Percentiles rank a stretch among this genome's conserved stretches.
phyloP scores from a whole-genome alignment of 2,797 vertebrate genomes.

The Chanos chanos region DNA sequence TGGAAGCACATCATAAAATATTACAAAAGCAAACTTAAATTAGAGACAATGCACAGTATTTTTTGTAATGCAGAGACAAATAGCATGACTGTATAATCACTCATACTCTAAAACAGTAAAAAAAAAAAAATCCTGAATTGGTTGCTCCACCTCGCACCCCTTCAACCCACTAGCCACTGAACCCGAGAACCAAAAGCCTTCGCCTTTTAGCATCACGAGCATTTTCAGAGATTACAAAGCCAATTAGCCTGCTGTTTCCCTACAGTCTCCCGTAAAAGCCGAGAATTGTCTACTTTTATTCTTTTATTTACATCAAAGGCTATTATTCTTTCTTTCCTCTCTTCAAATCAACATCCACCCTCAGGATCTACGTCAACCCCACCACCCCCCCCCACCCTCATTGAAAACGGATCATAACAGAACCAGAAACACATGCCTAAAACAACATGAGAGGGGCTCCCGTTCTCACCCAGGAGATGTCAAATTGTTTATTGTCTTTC shows the following conservation, averaged over 20 bases:
- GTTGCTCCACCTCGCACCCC: neutral
- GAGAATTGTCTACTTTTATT: conserved; percentile 63
- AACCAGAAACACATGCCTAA: conserved; percentile 60
- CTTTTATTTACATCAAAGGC: conserved; percentile 64
- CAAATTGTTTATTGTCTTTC: conserved; percentile 61
- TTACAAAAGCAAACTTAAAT: too few species aligned
- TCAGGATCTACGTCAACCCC: conserved; percentile 56
- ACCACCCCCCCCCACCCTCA: conserved; percentile 45
- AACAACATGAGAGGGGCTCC: conserved; percentile 53
- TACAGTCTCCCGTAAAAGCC: conserved; percentile 68
- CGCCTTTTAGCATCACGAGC: conserved; percentile 28
- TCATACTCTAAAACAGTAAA: too few species aligned
- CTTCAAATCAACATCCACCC: conserved; percentile 70
- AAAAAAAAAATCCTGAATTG: too few species aligned
- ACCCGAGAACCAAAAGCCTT: neutral
- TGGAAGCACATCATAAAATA: neutral
- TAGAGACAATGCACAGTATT: too few species aligned
- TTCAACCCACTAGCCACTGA: neutral
- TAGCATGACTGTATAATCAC: too few species aligned
- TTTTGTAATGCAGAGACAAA: too few species aligned
- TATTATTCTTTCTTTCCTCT: conserved; percentile 66
- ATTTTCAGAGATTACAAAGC: conserved; percentile 61
- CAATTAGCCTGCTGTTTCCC: conserved; percentile 67
- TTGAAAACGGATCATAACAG: conserved; percentile 51
- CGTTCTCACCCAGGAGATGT: conserved; percentile 53